Conservation (phyloP, 2,113 vertebrate genomes). For the Periophthalmodon schlosseri region DNA sequence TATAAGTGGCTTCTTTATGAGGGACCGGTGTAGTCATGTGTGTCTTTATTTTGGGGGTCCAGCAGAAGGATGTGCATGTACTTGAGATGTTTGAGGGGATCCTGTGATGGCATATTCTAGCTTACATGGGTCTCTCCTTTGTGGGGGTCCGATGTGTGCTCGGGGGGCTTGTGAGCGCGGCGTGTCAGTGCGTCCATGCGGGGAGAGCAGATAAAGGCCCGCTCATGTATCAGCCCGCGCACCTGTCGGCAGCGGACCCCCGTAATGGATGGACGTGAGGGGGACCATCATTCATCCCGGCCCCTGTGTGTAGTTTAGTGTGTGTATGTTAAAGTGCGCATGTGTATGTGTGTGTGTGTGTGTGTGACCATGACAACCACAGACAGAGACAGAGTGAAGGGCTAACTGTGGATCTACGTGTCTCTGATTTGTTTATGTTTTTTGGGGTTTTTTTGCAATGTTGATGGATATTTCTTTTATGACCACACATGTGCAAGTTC, state of each 20-base stretch:
- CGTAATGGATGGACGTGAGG: constrained; percentile 69
- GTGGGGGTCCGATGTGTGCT: constrained; percentile 21
- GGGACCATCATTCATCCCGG: constrained; percentile 65
- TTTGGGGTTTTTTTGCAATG: constrained; percentile 37
- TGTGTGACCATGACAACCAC: constrained; percentile 61
- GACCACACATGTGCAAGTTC: constrained; percentile 22
- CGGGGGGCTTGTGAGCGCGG: constrained; percentile 15
- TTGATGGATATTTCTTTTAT: constrained; percentile 51
- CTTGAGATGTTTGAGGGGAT: too few relatives aligned
- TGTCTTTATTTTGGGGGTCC: too few relatives aligned
- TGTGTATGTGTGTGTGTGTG: constrained; percentile 29
- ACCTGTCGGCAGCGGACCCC: constrained; percentile 66
- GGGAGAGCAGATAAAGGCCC: constrained; percentile 70
- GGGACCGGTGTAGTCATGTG: too few relatives aligned
- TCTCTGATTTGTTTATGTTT: constrained; percentile 38
- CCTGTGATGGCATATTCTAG: neutral
- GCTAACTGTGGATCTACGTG: constrained; percentile 20
- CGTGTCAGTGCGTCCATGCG: constrained; percentile 41
- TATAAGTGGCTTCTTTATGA: too few relatives aligned
- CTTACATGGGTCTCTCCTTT: neutral
- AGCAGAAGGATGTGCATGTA: too few relatives aligned
- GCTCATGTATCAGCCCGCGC: constrained; percentile 76
- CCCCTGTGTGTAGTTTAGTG: constrained; percentile 3
- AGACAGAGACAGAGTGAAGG: constrained; percentile 55
- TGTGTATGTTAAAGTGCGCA: constrained; percentile 18